Base-by-base conservation (phyloP, 2,888 invertebrate species). In the Spatulosminthurus flaviceps region DNA sequence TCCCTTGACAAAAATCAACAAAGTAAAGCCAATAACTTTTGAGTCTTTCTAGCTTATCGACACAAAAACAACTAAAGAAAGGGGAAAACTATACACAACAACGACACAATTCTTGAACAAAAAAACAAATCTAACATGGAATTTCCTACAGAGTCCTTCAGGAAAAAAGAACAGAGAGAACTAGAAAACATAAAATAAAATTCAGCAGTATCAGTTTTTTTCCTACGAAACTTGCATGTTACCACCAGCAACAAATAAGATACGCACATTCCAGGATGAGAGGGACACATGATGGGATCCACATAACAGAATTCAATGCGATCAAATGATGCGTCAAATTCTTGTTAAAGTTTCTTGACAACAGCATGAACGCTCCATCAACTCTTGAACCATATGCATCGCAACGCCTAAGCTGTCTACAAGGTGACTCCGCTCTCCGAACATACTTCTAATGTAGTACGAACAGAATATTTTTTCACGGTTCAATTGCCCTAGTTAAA, bases 301-400 rank as follows among this genome's bases (percentile, higher is more conserved):
- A n/a, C 51, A 51, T 11, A 51, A 51, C 51, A 51, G 51, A 51
- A 16, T 51, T 51, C 51, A 51, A 51, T 51, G 16, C 51, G 16
- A 51, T 51, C 51, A 51, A 51, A 51, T 51, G 51, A 51, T 51
- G 51, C 51, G 51, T 51, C 51, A 51, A 51, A 51, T 51, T 51
- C 51, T 51, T 51, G 51, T 51, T 51, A 51, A 51, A n/a, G 51
- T 51, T 51, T 51, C 51, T 51, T 51, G 51, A 51, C 51, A 51
- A 51, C 51, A 51, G 51, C 51, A 51, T 51, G 51, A 51, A 51
- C 51, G 51, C 51, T 51, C 51, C 51, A 51, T 51, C 51, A 51
- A 51, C 51, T n/a, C n/a, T 51, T 51, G 51, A 51, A 51, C n/a
- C n/a, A n/a, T n/a, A 51, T 51, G 51, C 51, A 51, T 51, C 9